Evolutionary conservation across 2,888 invertebrate genomes (phyloP), one percentile per base, ranked within the genome.

Genomic region (Drosophila diplacantha): DNA sequence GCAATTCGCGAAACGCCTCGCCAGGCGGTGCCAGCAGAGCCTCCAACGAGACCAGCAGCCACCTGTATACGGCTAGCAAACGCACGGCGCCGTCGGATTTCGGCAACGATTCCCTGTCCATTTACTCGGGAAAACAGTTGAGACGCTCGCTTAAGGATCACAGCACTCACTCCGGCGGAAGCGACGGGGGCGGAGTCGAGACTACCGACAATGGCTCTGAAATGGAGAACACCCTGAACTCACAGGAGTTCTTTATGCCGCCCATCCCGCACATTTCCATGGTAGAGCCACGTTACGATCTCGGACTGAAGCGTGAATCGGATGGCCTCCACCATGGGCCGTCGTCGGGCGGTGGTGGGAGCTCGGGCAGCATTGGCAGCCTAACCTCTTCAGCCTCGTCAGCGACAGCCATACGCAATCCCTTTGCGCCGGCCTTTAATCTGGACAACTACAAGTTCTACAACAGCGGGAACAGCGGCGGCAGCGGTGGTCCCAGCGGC

Each of bases 241-340:
- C 86, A 11, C 88, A 88, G 29, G 89, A 89, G 61, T 87, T 86
- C 67, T 88, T 88, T 73, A 64, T 88, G 61, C 85, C 87, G 5
- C 73, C 85, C 54, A 87, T 88, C 55, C 88, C 88, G 37, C 88
- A 88, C 66, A 87, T 89, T 46, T 86, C 89, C 5, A 87, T 88
- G 86, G 84, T 81, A 3, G 88, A 88, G 64, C 77, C 85, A 12
- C 84, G 88, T 46, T 88, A 86, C 56, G 88, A 88, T 65, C 67
- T 87, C 39, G 82, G 81, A 56, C 84, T 88, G 5, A 89, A 89
- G 73, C 85, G 88, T 0, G 89, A 89, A 66, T 72, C 71, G 14
- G 87, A 87, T 26, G 49, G 53, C 18, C 85, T 84, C 60, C 83
- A 85, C 56, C 83, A 85, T 20, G 64, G 67, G 2, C 26, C 58